Base-by-base conservation (phyloP, 1,140 invertebrate species). In the Aradophagus sp. region DNA sequence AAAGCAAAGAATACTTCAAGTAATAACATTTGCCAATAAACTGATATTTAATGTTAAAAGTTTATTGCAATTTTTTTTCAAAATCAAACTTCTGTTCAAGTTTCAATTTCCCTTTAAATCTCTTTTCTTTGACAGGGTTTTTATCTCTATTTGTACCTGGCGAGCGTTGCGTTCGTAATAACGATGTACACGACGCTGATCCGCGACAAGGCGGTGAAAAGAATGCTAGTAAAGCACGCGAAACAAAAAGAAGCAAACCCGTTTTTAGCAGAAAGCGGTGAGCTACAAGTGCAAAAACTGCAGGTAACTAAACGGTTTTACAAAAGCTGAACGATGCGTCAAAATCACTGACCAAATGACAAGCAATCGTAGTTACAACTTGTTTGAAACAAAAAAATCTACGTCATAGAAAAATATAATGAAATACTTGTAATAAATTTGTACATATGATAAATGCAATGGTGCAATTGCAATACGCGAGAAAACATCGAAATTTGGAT, bases 131-230 rank as follows among this genome's bases (percentile, higher is more conserved):
- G n/a, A n/a, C 87, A 95, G 92, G 91, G 91, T 14, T 95, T 95
- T 80, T 95, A 95, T 80, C 85, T 95, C 11, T 96, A 94, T 78
- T 85, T 96, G 27, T 95, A 95, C 77, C 79, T 90, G 26, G 89
- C 89, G 23, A 93, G 92, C 67, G 89, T 96, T 4, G 67, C 89
- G 5, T 96, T 95, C 82, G 89, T 96, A n/a, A 86, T 93, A 44
- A 93, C 93, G 74, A 91, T 94, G 79, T 94, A 94, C 77, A 88
- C 90, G 1, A 93, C 90, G 50, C 81, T 93, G 17, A 81, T 93
- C 2, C 87, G 88, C 13, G 88, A 91, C 72, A 88, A 87, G 61
- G 87, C 88, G 8, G 78, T 89, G 0, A 83, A 80, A 55, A 77
- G 76, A 44, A 65, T 79, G 75, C 59, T 76, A 26, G 68, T 71